Evolutionary conservation across 2,888 invertebrate genomes (phyloP).

Genomic region (Melanchra persicariae): DNA sequence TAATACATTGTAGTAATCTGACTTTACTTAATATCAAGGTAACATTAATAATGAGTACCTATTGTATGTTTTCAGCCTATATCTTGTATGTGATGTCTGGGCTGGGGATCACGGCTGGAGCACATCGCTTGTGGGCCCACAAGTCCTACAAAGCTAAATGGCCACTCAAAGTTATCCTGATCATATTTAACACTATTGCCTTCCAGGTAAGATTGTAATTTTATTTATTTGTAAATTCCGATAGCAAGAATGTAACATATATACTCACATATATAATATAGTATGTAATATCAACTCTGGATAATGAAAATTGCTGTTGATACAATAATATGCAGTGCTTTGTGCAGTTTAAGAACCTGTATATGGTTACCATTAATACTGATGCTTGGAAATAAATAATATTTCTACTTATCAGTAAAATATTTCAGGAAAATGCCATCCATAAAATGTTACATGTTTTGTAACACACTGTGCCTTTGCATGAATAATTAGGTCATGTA

Average conservation of each 20-base stretch:
- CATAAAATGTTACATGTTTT: constrained; percentile 14
- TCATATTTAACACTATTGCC: constrained; percentile 96
- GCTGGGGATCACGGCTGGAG: constrained; percentile 98
- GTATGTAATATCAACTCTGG: background rate
- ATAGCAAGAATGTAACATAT: background rate
- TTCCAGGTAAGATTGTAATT: constrained; percentile 93
- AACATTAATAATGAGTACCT: constrained; percentile 12
- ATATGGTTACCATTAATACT: background rate
- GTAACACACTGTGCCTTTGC: constrained; percentile 20
- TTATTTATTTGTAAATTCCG: background rate
- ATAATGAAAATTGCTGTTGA: background rate
- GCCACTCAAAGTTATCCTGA: constrained; percentile 95
- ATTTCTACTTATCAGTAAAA: constrained; percentile 1
- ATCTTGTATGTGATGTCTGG: constrained; percentile 94
- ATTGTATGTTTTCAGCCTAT: constrained; percentile 89
- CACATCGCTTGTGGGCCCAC: constrained; percentile 99
- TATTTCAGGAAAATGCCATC: background rate
- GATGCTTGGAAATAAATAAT: background rate
- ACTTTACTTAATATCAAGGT: background rate
- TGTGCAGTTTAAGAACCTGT: background rate
- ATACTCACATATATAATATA: too few relatives aligned
- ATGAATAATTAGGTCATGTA: constrained; percentile 1
- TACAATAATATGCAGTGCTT: background rate
- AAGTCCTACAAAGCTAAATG: constrained; percentile 98
- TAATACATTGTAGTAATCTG: constrained; percentile 4